Percentiles rank a stretch among this genome's conserved stretches.
These are phyloP conservation scores for Bombus terrestris DNA, from an alignment of 1,140 invertebrate genomes.

Conservation along the genomic window DNA sequence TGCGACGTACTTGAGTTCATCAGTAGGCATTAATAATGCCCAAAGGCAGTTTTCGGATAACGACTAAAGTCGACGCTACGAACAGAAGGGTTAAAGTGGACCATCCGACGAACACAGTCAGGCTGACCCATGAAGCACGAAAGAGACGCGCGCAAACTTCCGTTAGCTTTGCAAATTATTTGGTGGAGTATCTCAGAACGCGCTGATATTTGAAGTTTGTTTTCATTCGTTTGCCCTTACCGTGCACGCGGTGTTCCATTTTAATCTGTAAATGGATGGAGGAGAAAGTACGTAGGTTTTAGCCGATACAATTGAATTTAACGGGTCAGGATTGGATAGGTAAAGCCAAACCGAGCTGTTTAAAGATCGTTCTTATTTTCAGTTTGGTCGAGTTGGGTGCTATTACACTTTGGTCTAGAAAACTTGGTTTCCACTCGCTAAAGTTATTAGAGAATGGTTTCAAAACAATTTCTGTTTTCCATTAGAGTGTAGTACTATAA, in stretches of 20 bases:
- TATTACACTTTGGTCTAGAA: background rate
- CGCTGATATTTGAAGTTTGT: background rate
- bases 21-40: background rate
- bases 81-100: background rate
- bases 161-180: background rate
- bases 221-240: background rate
- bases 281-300: background rate
- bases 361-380: background rate
- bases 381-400: background rate
- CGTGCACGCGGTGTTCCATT: background rate
- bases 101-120: background rate
- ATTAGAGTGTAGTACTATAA: too few species aligned
- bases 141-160: background rate
- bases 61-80: background rate
- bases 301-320: background rate
- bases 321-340: background rate
- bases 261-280: slow-evolving; percentile 4
- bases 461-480: background rate
- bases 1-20: too few species aligned
- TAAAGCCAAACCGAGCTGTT: background rate
- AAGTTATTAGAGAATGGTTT: background rate
- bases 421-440: background rate
- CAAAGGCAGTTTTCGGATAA: background rate
- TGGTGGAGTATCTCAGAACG: background rate
- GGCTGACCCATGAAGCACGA: background rate